A percentile compares a stretch with the other conserved stretches of the same genome.
These are phyloP conservation scores for Cherax destructor DNA, from an alignment of 1,140 invertebrate genomes.

Conservation along the genomic window DNA sequence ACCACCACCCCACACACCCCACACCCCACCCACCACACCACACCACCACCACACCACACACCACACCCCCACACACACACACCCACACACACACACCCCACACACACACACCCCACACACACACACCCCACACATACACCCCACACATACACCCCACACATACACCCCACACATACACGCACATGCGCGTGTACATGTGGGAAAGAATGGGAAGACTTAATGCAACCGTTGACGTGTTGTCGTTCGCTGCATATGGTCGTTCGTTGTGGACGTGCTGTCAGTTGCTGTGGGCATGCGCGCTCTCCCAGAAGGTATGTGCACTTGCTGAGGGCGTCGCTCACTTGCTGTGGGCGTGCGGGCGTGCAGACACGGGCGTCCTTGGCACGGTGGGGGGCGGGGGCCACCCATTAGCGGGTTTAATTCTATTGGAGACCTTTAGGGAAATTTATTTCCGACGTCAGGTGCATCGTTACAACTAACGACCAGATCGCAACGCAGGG, in stretches of 20 bases:
- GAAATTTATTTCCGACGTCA: conserved; percentile 58
- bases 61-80: too few relatives aligned
- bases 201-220: too few relatives aligned
- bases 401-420: conserved; percentile 57
- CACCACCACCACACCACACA: too few relatives aligned
- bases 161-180: too few relatives aligned
- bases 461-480: conserved; percentile 60
- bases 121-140: too few relatives aligned
- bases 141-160: too few relatives aligned
- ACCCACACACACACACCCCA: too few relatives aligned
- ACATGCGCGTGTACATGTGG: too few relatives aligned
- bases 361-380: conserved; percentile 17
- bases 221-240: not conserved
- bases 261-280: too few relatives aligned
- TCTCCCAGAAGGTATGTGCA: not conserved
- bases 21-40: too few relatives aligned
- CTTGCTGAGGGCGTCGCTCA: conserved; percentile 5
- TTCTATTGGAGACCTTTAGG: conserved; percentile 62
- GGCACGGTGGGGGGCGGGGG: conserved; percentile 30
- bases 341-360: not conserved
- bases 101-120: too few relatives aligned
- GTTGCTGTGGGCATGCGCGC: not conserved
- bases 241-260: not conserved
- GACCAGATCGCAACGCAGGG: conserved; percentile 50
- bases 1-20: too few relatives aligned